Base-by-base conservation (phyloP, 2,113 vertebrate species). In the Centropristis striata region DNA sequence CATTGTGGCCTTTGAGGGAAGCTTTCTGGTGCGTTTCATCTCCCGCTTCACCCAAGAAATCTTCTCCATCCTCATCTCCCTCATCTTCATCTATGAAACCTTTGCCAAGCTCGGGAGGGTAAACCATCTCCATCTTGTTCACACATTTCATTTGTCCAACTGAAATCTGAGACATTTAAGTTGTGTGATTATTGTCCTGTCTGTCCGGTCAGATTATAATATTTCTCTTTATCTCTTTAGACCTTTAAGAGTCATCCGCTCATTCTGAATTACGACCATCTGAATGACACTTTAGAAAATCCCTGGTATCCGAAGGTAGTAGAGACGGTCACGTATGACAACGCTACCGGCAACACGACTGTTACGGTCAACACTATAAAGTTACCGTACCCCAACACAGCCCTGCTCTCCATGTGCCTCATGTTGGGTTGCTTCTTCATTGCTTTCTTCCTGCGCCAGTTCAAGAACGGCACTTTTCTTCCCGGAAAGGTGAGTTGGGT, bases 1-100 rank as follows among this genome's bases (percentile, higher is more conserved):
- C 70, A 93, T 98, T 28, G 98, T 99, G 83, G 98, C 97, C 36
- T 93, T 84, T 0, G 98, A 99, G 88, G 98, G 97, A 87, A 99
- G 98, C 87, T 96, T 98, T 93, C 93, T 99, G 90, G 98, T 99
- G 75, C 96, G 96, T 65, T 99, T 93, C 95, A 97, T 99, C 90
- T 98, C 97, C 66, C 97, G 98, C 75, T 99, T 98, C 92, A 99
- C 98, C 25, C 98, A 99, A 90, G 98, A 99, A 93, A 98, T 99
- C 90, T 99, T 99, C 93, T 97, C 98, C 93, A 96, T 99, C 92
- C 97, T 99, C 91, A 99, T 99, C 93, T 99, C 98, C 77, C 96
- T 99, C 94, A 99, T 99, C 92, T 99, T 99, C 95, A 99, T 99
- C 94, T 98, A 94, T 0, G 98, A 99, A 94, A 99, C 98, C 28